Evolutionary conservation across 2,888 invertebrate species (phyloP), one percentile per base, ranked within the genome.

Genomic region (Drosophila recens): DNA sequence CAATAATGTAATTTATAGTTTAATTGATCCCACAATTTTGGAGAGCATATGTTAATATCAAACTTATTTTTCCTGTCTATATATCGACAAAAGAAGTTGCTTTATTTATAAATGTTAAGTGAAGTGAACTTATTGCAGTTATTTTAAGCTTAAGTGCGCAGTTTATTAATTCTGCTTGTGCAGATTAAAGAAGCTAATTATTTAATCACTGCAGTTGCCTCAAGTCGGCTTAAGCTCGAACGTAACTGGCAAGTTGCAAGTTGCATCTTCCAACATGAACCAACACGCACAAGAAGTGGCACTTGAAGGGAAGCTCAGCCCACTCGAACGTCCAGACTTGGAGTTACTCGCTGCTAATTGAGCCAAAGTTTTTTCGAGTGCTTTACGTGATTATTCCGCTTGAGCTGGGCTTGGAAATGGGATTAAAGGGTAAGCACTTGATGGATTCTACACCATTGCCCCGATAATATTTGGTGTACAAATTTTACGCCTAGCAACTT

Each of bases 401-500:
- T 15, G 48, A 56, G 23, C 34, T 38, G 40, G 9, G 17, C 10
- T 43, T 13, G 3, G 6, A 33, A 6, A 0, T 34, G 13, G 13
- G 20, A 36, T 36, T 36, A 4, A 36, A 20, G n/a, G 9, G 27
- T 11, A 34, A 10, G 27, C n/a, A 33, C 3, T 36, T 36, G 13
- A 64, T 59, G 23, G 23, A 40, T 27, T 15, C 34, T 20, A 33
- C 11, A 40, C 17, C 45, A 38, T 42, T 42, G 34, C 13, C 54
- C 68, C 54, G 65, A 68, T 76, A 74, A 45, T 27, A 68, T 62
- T 62, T 52, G 58, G 17, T 13, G 15, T 38, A 51, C 68, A 57
- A 36, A 57, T 54, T 64, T 61, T 42, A 40, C 20, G 57, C 45
- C 38, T 49, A 56, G 45, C 46, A 74, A 68, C 72, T 67, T 72